Conservation (phyloP, 2,113 vertebrate genomes). For the Cephalopholis sonnerati region DNA sequence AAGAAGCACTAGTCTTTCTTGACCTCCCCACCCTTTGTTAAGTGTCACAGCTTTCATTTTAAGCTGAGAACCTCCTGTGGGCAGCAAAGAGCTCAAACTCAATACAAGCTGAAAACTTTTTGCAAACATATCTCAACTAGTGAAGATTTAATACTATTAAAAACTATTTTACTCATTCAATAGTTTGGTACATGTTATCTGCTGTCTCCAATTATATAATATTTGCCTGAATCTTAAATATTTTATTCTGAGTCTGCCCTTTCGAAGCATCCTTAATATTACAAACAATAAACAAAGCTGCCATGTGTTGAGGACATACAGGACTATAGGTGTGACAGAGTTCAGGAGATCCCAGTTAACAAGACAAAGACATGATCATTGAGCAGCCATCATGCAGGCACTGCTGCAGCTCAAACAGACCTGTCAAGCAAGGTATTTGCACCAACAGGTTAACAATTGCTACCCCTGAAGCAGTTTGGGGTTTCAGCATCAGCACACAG, state of each 20-base stretch:
- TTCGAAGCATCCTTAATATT: too few species aligned
- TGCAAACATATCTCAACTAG: not conserved
- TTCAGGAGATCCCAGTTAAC: not conserved
- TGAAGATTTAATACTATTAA: not conserved
- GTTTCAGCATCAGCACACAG: not conserved
- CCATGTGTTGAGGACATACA: not conserved
- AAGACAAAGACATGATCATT: not conserved
- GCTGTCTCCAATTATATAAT: not conserved
- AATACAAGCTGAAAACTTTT: not conserved
- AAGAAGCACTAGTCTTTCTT: not conserved
- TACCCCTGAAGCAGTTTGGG: conserved; percentile 11
- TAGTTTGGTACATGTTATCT: not conserved
- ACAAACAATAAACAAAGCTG: not conserved
- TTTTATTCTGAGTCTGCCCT: not conserved
- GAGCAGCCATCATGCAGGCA: not conserved
- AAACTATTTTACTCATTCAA: not conserved
- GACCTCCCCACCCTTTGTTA: not conserved
- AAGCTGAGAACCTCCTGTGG: not conserved
- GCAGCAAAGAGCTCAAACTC: not conserved
- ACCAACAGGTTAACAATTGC: not conserved
- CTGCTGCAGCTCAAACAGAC: not conserved
- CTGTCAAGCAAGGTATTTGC: conserved; percentile 4
- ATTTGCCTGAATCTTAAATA: not conserved
- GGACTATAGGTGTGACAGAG: not conserved
- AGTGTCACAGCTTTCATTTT: conserved; percentile 15